phyloP scores from a whole-genome alignment of 2,113 vertebrate genomes.

The Calidris pugnax region DNA sequence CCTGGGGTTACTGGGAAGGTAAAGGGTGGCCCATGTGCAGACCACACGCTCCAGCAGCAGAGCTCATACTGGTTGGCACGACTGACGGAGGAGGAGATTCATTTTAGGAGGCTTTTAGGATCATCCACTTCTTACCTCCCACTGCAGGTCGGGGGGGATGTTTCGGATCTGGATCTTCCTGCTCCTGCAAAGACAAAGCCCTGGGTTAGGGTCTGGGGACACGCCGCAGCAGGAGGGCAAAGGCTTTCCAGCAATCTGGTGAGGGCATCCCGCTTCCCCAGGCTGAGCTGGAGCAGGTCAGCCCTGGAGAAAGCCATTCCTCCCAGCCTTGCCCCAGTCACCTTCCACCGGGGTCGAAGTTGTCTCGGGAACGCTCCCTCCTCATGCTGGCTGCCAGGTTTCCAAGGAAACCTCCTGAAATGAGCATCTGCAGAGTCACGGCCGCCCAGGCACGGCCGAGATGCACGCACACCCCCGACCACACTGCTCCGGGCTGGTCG shows the following conservation, averaged over 20 bases:
- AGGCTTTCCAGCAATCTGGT: neutral
- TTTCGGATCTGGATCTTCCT: conserved; percentile 96
- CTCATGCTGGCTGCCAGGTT: neutral
- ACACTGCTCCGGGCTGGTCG: rapidly evolving
- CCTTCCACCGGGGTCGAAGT: neutral
- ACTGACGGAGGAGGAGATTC: neutral
- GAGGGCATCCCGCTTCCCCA: neutral
- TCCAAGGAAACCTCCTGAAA: conserved; percentile 42
- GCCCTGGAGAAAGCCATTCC: neutral
- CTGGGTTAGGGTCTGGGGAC: neutral
- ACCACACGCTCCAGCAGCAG: neutral
- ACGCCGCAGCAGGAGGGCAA: neutral
- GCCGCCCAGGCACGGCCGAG: neutral
- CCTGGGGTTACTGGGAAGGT: neutral
- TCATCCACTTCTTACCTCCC: conserved; percentile 84
- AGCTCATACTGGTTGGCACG: rapidly evolving
- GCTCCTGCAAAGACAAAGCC: conserved; percentile 82
- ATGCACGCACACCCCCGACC: rapidly evolving
- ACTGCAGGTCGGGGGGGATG: conserved; percentile 93
- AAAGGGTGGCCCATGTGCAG: neutral
- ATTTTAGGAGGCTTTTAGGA: neutral
- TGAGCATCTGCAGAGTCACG: neutral
- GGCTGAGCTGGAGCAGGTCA: rapidly evolving
- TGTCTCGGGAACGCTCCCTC: neutral
- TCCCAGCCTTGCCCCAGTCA: neutral